Evolutionary conservation across 1,140 invertebrate genomes (phyloP).

Genomic region (Colletes gigas): DNA sequence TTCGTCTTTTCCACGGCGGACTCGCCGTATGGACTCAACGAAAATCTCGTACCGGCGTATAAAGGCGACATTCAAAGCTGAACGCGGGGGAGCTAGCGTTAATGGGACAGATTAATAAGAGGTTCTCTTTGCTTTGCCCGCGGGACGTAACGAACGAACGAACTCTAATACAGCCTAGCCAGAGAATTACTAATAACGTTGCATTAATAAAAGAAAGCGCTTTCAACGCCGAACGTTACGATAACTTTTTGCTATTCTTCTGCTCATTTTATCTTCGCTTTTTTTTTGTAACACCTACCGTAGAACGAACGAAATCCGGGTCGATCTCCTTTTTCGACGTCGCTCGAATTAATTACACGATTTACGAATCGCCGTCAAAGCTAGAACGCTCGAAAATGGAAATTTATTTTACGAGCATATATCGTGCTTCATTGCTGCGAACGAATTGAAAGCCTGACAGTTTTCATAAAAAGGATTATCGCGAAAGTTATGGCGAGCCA

Average conservation of each 20-base stretch:
- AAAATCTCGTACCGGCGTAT: background rate
- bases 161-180: background rate
- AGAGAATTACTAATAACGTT: too few species aligned
- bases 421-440: background rate
- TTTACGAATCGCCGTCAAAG: background rate
- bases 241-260: background rate
- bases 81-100: background rate
- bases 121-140: background rate
- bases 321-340: background rate
- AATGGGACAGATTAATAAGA: constrained; percentile 46
- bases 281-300: too few species aligned
- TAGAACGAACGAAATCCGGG: background rate
- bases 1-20: background rate
- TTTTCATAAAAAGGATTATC: background rate
- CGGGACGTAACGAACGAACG: background rate
- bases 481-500: background rate
- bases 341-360: background rate
- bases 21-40: background rate
- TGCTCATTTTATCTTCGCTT: background rate
- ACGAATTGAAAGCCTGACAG: background rate
- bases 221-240: too few species aligned
- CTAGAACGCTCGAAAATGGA: background rate
- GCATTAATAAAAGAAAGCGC: too few species aligned
- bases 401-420: background rate
- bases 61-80: background rate